Conservation (phyloP, 2,797 vertebrate species). For the Sparus aurata region DNA sequence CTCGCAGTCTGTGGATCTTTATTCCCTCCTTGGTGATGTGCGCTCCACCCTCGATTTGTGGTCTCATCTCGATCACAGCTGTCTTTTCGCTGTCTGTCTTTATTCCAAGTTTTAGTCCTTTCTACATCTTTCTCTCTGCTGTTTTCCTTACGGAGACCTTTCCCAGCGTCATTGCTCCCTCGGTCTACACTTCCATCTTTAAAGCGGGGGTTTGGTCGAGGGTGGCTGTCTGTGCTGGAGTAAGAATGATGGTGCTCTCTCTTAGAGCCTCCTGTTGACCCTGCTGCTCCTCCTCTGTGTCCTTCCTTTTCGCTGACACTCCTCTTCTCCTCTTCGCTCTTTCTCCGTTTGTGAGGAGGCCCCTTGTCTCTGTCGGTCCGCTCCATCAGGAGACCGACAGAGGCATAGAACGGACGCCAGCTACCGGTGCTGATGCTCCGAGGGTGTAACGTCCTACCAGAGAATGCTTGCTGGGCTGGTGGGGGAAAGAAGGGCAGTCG, state of each 20-base stretch:
- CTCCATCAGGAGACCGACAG: conserved; percentile 55
- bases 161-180: not conserved
- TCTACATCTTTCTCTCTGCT: conserved; percentile 3
- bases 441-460: not conserved
- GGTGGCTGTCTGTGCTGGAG: not conserved
- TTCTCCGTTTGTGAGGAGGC: conserved; percentile 88
- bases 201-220: not conserved
- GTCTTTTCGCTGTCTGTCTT: not conserved
- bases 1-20: not conserved
- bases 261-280: not conserved
- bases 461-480: not conserved
- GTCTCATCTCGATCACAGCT: not conserved
- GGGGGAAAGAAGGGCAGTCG: conserved; percentile 4
- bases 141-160: not conserved
- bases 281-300: conserved; percentile 11
- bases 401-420: conserved; percentile 19
- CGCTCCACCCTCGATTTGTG: not conserved
- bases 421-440: not conserved
- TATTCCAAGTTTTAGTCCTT: conserved; percentile 22
- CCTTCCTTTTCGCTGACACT: not conserved
- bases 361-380: conserved; percentile 77
- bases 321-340: conserved; percentile 68
- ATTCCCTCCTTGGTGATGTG: not conserved
- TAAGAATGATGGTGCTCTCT: conserved; percentile 27
- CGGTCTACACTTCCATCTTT: conserved; percentile 3